Evolutionary conservation across 2,797 vertebrate genomes (phyloP).

Genomic region (Pipistrellus kuhlii): DNA sequence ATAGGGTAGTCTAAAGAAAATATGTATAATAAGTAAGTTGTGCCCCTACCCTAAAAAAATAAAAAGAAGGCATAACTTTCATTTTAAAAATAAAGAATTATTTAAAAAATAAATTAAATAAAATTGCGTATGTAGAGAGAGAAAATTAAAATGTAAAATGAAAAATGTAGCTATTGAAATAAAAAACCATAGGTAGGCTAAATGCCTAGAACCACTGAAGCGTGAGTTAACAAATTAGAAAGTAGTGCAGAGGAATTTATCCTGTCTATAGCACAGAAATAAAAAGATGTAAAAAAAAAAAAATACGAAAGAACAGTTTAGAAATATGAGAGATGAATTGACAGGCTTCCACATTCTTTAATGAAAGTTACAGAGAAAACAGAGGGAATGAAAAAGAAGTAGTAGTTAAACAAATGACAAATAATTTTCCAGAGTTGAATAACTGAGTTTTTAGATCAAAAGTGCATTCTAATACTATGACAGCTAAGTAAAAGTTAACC

Average conservation of each 20-base stretch:
- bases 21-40: neutral
- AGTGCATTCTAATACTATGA: neutral
- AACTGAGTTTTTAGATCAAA: constrained; percentile 10
- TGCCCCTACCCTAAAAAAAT: neutral
- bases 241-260: neutral
- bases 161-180: constrained; percentile 19
- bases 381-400: constrained; percentile 11
- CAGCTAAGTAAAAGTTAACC: neutral
- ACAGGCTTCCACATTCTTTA: neutral
- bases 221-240: neutral
- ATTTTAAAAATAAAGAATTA: neutral
- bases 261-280: neutral
- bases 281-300: neutral
- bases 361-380: neutral
- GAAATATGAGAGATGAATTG: neutral
- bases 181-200: neutral
- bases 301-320: neutral
- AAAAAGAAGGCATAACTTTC: neutral
- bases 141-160: neutral
- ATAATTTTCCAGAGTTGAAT: neutral
- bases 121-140: neutral
- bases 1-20: neutral
- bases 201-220: neutral
- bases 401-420: neutral
- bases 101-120: neutral